phyloP scores from a whole-genome alignment of 1,140 invertebrate genomes.

The Drosophila varians region DNA sequence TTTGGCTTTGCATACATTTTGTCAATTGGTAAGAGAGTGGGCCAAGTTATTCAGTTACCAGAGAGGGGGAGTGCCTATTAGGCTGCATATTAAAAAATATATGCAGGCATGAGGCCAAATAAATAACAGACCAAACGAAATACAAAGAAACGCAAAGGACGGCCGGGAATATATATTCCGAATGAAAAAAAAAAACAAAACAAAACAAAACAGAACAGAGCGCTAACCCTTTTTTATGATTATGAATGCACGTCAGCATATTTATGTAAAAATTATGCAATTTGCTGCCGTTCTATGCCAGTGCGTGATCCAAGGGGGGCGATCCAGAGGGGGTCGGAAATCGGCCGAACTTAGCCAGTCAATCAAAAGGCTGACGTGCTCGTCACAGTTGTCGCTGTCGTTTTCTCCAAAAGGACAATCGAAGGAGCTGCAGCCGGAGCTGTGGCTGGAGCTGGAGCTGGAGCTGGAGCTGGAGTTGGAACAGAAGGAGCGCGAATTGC shows the following conservation, averaged over 20 bases:
- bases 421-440: slow-evolving; percentile 10
- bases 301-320: slow-evolving; percentile 16
- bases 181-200: slow-evolving; percentile 13
- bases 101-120: slow-evolving; percentile 62
- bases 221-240: slow-evolving; percentile 79
- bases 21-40: slow-evolving; percentile 42
- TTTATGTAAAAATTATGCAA: slow-evolving; percentile 83
- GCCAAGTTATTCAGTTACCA: not conserved
- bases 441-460: slow-evolving; percentile 4
- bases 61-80: slow-evolving; percentile 66
- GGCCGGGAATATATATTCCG: not conserved
- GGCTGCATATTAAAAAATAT: slow-evolving; percentile 76
- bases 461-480: not conserved
- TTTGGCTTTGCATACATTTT: slow-evolving; percentile 74
- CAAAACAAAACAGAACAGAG: slow-evolving; percentile 31
- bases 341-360: slow-evolving; percentile 76
- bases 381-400: slow-evolving; percentile 74
- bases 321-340: slow-evolving; percentile 34
- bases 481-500: slow-evolving; percentile 60
- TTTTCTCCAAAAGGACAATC: slow-evolving; percentile 57
- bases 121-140: slow-evolving; percentile 67
- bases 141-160: slow-evolving; percentile 29
- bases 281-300: slow-evolving; percentile 73
- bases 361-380: slow-evolving; percentile 76
- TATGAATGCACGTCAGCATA: slow-evolving; percentile 81